Percentiles rank a stretch among this genome's conserved stretches.
phyloP scores from a whole-genome alignment of 2,888 invertebrate species.

The Camptogramma bilineatum region DNA sequence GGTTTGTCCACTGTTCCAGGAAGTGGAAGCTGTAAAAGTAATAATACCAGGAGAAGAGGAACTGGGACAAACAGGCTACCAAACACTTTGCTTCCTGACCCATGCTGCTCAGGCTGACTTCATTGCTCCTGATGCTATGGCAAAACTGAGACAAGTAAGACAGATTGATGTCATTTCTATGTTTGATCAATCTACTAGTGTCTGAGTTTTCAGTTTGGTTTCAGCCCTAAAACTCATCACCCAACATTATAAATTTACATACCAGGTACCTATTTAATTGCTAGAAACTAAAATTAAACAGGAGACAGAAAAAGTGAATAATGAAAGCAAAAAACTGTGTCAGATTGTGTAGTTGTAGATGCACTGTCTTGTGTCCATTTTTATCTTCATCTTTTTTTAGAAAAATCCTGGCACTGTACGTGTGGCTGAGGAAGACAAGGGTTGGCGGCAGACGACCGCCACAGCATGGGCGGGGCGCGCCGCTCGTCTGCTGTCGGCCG shows the following conservation, averaged over 20 bases:
- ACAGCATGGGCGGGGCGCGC: slow-evolving; percentile 93
- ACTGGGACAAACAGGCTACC: slow-evolving; percentile 94
- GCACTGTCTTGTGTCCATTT: background rate
- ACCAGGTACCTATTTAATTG: no score
- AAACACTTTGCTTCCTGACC: slow-evolving; percentile 96
- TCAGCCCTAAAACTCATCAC: background rate
- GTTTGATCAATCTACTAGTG: no score
- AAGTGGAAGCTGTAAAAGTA: slow-evolving; percentile 96
- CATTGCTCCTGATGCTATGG: slow-evolving; percentile 98
- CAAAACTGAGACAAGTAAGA: slow-evolving; percentile 94
- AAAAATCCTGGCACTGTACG: slow-evolving; percentile 95
- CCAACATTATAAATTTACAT: no score
- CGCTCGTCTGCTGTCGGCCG: slow-evolving; percentile 78
- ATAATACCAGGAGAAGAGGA: slow-evolving; percentile 97
- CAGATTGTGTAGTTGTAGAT: no score
- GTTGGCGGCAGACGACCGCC: slow-evolving; percentile 93
- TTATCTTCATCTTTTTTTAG: slow-evolving; percentile 47
- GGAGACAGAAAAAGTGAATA: no score
- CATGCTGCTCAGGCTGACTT: slow-evolving; percentile 96
- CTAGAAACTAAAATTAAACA: no score
- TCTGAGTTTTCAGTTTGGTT: no score
- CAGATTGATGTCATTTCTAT: no score
- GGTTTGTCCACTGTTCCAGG: slow-evolving; percentile 85
- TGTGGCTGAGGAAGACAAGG: slow-evolving; percentile 95
- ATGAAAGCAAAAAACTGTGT: no score